phyloP scores from a whole-genome alignment of 2,113 vertebrate species.

The Xiphorhynchus elegans region DNA sequence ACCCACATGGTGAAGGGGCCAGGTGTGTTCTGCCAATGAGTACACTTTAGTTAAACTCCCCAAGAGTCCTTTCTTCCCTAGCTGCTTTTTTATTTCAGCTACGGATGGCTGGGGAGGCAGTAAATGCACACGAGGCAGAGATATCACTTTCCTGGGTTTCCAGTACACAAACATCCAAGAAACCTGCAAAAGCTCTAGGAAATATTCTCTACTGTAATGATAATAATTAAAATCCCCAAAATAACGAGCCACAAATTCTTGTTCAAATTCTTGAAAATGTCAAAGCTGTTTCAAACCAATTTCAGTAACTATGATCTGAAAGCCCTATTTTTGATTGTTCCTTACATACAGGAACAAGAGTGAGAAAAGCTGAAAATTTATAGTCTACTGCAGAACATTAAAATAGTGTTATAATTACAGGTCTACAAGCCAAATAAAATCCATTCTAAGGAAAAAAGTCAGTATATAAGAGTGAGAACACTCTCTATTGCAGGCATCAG shows the following conservation, averaged over 20 bases:
- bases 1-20: neutral
- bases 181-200: neutral
- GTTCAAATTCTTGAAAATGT: neutral
- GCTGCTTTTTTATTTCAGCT: neutral
- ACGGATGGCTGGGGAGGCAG: accelerated
- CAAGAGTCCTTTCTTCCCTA: neutral
- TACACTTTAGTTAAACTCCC: neutral
- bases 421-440: neutral
- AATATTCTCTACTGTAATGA: neutral
- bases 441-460: neutral
- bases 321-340: neutral
- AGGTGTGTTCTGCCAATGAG: constrained; percentile 28
- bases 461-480: neutral
- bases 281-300: neutral
- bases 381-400: neutral
- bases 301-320: neutral
- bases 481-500: neutral
- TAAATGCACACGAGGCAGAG: neutral
- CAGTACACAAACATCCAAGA: neutral
- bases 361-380: neutral
- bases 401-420: neutral
- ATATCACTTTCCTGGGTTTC: neutral
- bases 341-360: neutral
- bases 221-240: neutral
- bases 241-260: neutral